Base-by-base conservation (phyloP, 2,888 invertebrate species). In the Clanis bilineata region DNA sequence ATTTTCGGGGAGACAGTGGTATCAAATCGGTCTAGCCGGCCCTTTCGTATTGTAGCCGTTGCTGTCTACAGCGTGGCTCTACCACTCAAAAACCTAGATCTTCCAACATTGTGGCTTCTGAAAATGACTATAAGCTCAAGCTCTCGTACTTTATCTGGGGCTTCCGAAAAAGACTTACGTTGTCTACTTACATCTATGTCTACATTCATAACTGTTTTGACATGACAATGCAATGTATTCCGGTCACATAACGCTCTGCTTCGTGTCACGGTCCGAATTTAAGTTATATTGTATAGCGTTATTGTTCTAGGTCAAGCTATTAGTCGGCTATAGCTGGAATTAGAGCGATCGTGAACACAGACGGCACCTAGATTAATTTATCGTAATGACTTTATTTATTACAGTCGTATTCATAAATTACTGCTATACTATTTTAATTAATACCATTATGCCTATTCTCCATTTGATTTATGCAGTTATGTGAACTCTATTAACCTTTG, bases 151-250 rank as follows among this genome's bases (percentile, higher is more conserved):
- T n/a, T n/a, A n/a, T n/a, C n/a, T n/a, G n/a, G n/a, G n/a, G n/a
- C n/a, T n/a, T n/a, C n/a, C n/a, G n/a, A n/a, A n/a, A n/a, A n/a
- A n/a, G n/a, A n/a, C n/a, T n/a, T n/a, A n/a, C n/a, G n/a, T n/a
- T n/a, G n/a, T n/a, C n/a, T n/a, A n/a, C n/a, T n/a, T n/a, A n/a
- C n/a, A n/a, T n/a, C n/a, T n/a, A n/a, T n/a, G n/a, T n/a, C n/a
- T n/a, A n/a, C n/a, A n/a, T n/a, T n/a, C 10, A 51, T 51, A 51
- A 32, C 51, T 51, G 51, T 51, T 28, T 44, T 44, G 21, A 44
- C 22, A 28, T 32, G 28, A 51, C 51, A 51, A 32, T 51, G 32
- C 51, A 47, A n/a, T 6, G 51, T 32, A 21, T 18, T 51, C 15
- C 32, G 51, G 51, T 32, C 51, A 51, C 28, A 51, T 51, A 45